Conservation (phyloP, 2,113 vertebrate genomes). For the Psittacara wagleri region DNA sequence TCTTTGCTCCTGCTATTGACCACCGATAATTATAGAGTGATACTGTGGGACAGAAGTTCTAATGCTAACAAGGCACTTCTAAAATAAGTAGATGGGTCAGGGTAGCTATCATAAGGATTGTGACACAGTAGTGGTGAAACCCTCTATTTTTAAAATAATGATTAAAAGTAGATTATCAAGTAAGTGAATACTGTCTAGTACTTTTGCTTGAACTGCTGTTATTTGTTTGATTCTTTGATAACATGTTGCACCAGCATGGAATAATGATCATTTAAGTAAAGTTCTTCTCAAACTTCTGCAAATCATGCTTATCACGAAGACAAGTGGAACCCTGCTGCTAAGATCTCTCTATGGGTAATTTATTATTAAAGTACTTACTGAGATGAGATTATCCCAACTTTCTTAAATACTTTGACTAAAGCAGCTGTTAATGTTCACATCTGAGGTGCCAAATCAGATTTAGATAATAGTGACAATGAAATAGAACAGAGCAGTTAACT, state of each 20-base stretch:
- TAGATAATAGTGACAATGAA: background rate
- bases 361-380: background rate
- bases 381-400: background rate
- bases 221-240: background rate
- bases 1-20: background rate
- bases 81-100: background rate
- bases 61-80: background rate
- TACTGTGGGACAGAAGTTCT: background rate
- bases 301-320: background rate
- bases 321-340: background rate
- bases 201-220: background rate
- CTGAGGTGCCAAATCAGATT: background rate
- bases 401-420: background rate
- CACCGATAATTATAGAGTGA: background rate
- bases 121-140: background rate
- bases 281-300: background rate
- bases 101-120: background rate
- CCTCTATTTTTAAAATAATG: background rate
- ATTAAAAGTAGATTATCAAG: background rate
- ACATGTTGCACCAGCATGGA: background rate
- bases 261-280: background rate
- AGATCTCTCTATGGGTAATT: background rate
- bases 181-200: background rate
- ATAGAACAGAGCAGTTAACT: background rate
- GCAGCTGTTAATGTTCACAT: background rate